Conservation (phyloP, 2,888 invertebrate species). For the Spisula subtruncata region DNA sequence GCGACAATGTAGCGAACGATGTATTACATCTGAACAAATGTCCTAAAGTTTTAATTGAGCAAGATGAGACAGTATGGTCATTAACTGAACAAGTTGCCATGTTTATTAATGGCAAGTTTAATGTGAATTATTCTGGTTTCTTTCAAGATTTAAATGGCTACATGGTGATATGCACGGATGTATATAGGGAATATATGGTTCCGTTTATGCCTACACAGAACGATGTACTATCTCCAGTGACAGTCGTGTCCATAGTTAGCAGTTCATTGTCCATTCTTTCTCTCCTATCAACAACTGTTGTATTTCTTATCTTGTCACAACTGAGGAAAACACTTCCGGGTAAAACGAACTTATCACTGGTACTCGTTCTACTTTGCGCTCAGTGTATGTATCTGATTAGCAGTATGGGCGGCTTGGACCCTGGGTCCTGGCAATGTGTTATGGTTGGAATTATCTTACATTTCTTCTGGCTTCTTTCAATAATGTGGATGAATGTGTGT, state of each 20-base stretch:
- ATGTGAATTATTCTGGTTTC: background rate
- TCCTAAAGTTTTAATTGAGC: background rate
- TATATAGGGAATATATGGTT: conserved; percentile 12
- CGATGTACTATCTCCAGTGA: background rate
- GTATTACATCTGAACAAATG: background rate
- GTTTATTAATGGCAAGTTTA: background rate
- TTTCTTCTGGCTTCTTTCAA: conserved; percentile 56
- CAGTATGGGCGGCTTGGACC: background rate
- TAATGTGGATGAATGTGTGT: conserved; percentile 68
- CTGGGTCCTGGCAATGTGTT: conserved; percentile 35
- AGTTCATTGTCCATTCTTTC: conserved; percentile 47
- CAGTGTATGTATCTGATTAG: conserved; percentile 52
- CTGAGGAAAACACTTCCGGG: conserved; percentile 58
- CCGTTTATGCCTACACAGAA: background rate
- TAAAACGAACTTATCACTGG: conserved; percentile 54
- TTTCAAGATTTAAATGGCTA: background rate
- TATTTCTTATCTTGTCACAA: conserved; percentile 44
- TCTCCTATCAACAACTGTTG: conserved; percentile 46
- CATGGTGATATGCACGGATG: conserved; percentile 18
- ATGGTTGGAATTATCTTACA: conserved; percentile 51
- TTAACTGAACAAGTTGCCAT: background rate
- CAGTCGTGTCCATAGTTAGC: conserved; percentile 35
- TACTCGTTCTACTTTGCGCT: conserved; percentile 40
- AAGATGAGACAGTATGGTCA: background rate
- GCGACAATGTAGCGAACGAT: background rate